phyloP scores from a whole-genome alignment of 2,888 invertebrate species.

The Diarsia rubi region DNA sequence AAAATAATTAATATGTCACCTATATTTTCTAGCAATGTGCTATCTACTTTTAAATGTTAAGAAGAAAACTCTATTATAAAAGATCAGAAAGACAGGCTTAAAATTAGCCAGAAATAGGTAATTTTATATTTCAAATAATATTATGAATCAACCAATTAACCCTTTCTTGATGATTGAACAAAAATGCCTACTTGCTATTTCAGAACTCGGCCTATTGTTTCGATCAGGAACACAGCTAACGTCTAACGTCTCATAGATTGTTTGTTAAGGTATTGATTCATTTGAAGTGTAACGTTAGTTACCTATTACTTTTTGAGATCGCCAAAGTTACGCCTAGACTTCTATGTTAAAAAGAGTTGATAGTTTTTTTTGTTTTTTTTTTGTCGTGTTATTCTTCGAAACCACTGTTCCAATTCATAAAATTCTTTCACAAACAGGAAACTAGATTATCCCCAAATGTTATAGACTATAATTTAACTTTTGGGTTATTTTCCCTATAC shows the following conservation, averaged over 20 bases:
- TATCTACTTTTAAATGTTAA: no score
- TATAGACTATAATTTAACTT: no score
- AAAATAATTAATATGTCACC: no score
- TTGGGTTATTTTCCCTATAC: no score
- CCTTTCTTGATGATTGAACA: constrained; percentile 1
- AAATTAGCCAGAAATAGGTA: not conserved
- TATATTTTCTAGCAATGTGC: no score
- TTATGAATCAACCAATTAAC: not conserved
- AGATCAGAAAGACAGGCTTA: not conserved
- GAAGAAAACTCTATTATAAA: not conserved
- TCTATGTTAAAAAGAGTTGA: no score
- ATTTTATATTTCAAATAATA: not conserved
- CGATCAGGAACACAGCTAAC: constrained; percentile 9
- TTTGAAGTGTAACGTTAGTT: not conserved
- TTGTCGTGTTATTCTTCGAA: no score
- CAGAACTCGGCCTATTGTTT: constrained; percentile 5
- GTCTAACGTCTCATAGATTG: not conserved
- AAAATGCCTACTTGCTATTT: not conserved
- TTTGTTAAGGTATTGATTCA: constrained; percentile 6
- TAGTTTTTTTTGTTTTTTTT: no score
- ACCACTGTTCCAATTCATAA: no score
- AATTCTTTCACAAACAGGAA: no score
- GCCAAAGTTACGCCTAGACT: not conserved
- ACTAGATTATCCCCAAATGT: no score
- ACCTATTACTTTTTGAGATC: not conserved